phyloP scores from a whole-genome alignment of 2,797 vertebrate genomes.

The Erethizon dorsatum region DNA sequence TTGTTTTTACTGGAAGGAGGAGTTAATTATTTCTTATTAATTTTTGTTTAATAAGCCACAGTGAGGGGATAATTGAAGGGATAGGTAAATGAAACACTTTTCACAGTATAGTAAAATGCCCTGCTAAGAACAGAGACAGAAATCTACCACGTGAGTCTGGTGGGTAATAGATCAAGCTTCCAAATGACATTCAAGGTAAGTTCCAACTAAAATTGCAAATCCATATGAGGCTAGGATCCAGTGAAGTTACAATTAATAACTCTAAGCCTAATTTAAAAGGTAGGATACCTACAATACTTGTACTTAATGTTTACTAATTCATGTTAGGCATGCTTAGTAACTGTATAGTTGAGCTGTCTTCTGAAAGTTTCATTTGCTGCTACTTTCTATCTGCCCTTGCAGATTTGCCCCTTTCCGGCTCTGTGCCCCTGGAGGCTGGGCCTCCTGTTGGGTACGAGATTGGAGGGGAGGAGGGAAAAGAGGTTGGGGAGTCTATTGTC shows the following conservation, averaged over 20 bases:
- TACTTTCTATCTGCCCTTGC: background rate
- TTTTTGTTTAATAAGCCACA: background rate
- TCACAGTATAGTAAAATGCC: background rate
- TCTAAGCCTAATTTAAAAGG: background rate
- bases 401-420: background rate
- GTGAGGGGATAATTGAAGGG: background rate
- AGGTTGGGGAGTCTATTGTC: background rate
- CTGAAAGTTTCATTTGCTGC: background rate
- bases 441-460: background rate
- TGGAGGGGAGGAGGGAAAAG: background rate
- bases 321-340: background rate
- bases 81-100: background rate
- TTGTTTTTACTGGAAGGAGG: background rate
- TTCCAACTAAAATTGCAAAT: constrained; percentile 22
- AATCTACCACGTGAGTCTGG: background rate
- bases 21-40: background rate
- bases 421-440: background rate
- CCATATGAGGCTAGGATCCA: background rate
- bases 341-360: background rate
- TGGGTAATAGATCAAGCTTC: background rate
- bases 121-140: background rate
- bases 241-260: background rate
- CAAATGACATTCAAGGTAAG: background rate
- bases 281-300: background rate
- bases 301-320: background rate